Evolutionary conservation across 2,888 invertebrate genomes (phyloP).

Genomic region (Dryobota labecula): DNA sequence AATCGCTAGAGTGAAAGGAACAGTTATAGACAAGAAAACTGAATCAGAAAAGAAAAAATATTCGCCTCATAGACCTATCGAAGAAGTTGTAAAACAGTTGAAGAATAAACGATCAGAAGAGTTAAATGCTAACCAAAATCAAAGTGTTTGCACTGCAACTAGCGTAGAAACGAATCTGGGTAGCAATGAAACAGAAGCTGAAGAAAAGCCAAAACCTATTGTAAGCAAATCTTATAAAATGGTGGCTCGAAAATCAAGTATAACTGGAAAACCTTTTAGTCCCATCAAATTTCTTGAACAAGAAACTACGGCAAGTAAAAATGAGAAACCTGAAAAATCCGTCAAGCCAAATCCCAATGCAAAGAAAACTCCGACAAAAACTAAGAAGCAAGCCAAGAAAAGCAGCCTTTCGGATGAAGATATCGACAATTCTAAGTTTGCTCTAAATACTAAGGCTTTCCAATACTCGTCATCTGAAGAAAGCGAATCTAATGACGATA

Average conservation of each 20-base stretch:
- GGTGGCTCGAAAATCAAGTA: constrained; percentile 89
- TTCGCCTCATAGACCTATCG: constrained; percentile 87
- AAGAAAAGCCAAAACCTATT: constrained; percentile 84
- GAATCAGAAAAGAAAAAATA: constrained; percentile 87
- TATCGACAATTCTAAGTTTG: constrained; percentile 84
- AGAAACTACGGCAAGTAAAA: constrained; percentile 73
- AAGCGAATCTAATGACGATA: constrained; percentile 87
- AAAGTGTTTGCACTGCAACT: constrained; percentile 63
- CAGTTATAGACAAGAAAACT: constrained; percentile 85
- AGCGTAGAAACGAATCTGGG: constrained; percentile 66
- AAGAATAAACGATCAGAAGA: constrained; percentile 86
- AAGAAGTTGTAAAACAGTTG: constrained; percentile 87
- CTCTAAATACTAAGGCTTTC: constrained; percentile 80
- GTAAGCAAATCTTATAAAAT: constrained; percentile 89
- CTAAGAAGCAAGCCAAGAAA: constrained; percentile 80
- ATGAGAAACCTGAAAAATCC: constrained; percentile 75
- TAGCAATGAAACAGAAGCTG: constrained; percentile 72
- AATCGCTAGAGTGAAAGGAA: constrained; percentile 88
- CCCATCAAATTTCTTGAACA: constrained; percentile 85
- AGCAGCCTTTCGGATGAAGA: constrained; percentile 83
- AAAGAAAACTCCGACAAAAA: constrained; percentile 76
- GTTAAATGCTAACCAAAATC: constrained; percentile 69
- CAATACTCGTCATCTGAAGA: constrained; percentile 86
- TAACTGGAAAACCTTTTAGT: constrained; percentile 88
- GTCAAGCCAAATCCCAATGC: constrained; percentile 62